Evolutionary conservation across 1,140 invertebrate genomes (phyloP).

Genomic region (Theocolax elegans): DNA sequence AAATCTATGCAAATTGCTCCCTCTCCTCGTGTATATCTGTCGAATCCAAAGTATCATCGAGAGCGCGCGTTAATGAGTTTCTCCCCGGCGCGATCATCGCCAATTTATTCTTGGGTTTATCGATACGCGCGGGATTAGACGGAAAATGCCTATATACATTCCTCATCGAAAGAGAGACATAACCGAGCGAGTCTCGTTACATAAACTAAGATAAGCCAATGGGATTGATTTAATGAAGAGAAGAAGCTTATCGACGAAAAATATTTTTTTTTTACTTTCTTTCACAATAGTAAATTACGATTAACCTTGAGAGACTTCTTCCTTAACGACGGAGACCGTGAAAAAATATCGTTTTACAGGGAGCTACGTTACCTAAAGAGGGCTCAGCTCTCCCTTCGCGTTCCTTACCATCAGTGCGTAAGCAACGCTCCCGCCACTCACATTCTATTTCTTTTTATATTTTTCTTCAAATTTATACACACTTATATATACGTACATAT

Average conservation of each 20-base stretch:
- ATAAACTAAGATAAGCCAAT: not conserved
- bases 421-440: not conserved
- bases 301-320: not conserved
- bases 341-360: not conserved
- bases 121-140: slow-evolving; percentile 6
- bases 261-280: too few species aligned
- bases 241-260: too few species aligned
- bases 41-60: not conserved
- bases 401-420: slow-evolving; percentile 33
- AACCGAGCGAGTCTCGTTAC: slow-evolving; percentile 3
- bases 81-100: slow-evolving; percentile 4
- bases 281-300: too few species aligned
- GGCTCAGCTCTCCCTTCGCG: not conserved
- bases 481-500: too few species aligned
- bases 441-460: not conserved
- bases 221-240: slow-evolving; percentile 15
- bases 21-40: too few species aligned
- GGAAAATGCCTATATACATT: not conserved
- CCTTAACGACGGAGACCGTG: slow-evolving; percentile 7
- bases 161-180: not conserved
- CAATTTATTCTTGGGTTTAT: slow-evolving; percentile 18
- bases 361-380: slow-evolving; percentile 25
- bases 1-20: slow-evolving; percentile 38
- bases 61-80: slow-evolving; percentile 27
- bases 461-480: too few species aligned